These are phyloP conservation scores for Hestina assimilis DNA, from an alignment of 1,140 invertebrate genomes.

Conservation along the genomic window DNA sequence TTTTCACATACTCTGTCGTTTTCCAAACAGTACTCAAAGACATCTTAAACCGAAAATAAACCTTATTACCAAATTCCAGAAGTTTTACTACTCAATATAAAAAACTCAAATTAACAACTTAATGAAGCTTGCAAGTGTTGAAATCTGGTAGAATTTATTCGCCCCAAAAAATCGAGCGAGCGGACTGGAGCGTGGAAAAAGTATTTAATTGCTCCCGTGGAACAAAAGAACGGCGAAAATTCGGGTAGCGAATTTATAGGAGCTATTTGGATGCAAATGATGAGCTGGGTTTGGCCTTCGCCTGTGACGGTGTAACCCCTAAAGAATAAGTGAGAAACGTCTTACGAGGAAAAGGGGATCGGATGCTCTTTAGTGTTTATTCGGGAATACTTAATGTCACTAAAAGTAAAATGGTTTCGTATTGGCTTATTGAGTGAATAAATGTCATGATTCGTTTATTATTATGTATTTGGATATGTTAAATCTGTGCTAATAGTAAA, in stretches of 20 bases:
- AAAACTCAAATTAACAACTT: slow-evolving; percentile 52
- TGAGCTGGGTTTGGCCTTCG: slow-evolving; percentile 59
- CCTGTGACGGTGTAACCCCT: slow-evolving; percentile 53
- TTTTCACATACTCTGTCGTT: too few species aligned
- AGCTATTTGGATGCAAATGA: slow-evolving; percentile 76
- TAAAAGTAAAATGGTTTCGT: slow-evolving; percentile 30
- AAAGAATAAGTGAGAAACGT: slow-evolving; percentile 72
- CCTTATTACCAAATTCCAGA: slow-evolving; percentile 1
- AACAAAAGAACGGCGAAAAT: slow-evolving; percentile 67
- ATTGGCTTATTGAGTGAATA: slow-evolving; percentile 11
- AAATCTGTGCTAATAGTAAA: too few species aligned
- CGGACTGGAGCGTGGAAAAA: slow-evolving; percentile 52
- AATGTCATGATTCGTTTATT: not conserved
- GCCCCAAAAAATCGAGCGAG: slow-evolving; percentile 49
- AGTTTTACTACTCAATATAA: not conserved
- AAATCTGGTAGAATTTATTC: slow-evolving; percentile 64
- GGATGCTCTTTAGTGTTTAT: slow-evolving; percentile 52
- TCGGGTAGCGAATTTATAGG: slow-evolving; percentile 73
- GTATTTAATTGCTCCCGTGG: slow-evolving; percentile 74
- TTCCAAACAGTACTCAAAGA: not conserved
- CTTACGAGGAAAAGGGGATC: slow-evolving; percentile 61
- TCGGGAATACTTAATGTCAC: slow-evolving; percentile 40
- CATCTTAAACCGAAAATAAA: not conserved
- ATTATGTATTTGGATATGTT: too few species aligned
- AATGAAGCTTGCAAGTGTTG: slow-evolving; percentile 54